These are phyloP conservation scores for Rhipidura dahli DNA, from an alignment of 2,113 vertebrate species.

Conservation along the genomic window DNA sequence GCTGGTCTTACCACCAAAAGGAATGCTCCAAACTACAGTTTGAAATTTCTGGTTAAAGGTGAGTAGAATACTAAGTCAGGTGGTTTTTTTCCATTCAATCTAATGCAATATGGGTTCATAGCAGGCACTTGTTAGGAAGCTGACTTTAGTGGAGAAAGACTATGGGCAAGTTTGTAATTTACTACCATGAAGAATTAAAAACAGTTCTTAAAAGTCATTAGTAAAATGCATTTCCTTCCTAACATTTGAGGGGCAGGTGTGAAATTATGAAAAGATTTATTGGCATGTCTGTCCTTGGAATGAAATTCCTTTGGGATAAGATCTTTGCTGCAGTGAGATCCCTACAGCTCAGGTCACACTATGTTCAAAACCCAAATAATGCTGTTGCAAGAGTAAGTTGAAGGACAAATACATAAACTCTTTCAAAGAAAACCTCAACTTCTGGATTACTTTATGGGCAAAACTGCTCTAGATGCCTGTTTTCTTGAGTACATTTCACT, in stretches of 20 bases:
- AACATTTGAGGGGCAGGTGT: background rate
- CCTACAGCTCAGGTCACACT: background rate
- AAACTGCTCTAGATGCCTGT: background rate
- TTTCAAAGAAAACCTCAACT: background rate
- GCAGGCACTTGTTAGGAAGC: background rate
- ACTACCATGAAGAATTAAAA: background rate
- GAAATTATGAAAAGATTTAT: background rate
- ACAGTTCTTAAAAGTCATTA: background rate
- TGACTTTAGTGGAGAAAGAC: background rate
- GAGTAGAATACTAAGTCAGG: background rate
- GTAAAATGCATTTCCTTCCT: background rate
- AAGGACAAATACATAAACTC: background rate
- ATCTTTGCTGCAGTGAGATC: background rate
- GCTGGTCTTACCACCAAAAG: background rate
- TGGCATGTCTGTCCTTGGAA: background rate
- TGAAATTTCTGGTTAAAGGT: background rate
- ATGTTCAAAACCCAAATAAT: background rate
- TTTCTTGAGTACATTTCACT: background rate
- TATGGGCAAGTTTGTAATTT: background rate
- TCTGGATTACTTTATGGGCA: background rate
- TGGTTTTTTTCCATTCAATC: background rate
- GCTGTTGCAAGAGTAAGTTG: background rate
- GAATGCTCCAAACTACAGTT: background rate
- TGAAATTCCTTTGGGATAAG: background rate
- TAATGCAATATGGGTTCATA: background rate